Conservation (phyloP, 2,888 invertebrate genomes). For the Aphrophora alni region DNA sequence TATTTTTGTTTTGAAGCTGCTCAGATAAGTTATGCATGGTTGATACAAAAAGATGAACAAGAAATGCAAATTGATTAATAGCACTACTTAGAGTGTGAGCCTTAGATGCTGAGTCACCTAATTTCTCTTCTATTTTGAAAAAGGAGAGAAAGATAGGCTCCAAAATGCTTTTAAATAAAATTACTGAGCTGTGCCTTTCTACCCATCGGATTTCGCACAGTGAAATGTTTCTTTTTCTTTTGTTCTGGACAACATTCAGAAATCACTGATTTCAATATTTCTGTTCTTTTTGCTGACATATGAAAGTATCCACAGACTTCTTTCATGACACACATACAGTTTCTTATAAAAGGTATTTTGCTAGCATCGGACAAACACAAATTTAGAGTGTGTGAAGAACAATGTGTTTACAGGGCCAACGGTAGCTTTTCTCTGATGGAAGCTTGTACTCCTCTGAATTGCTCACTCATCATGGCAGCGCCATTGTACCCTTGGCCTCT, state of each 20-base stretch:
- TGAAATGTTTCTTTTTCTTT: neutral
- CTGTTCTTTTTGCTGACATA: neutral
- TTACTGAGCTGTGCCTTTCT: neutral
- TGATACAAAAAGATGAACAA: neutral
- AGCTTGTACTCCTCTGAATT: conserved; percentile 34
- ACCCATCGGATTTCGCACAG: neutral
- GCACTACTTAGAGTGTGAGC: neutral
- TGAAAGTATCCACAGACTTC: neutral
- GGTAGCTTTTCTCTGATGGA: conserved; percentile 59
- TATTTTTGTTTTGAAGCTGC: neutral
- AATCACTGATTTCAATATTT: too few relatives aligned
- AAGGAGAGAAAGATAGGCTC: neutral
- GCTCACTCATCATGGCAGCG: conserved; percentile 39
- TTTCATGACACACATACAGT: neutral
- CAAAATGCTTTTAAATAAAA: neutral
- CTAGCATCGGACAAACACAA: conserved; percentile 8
- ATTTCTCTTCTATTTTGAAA: neutral
- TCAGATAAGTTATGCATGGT: neutral
- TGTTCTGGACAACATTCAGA: neutral
- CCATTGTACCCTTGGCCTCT: conserved; percentile 42
- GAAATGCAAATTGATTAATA: neutral
- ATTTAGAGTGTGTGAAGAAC: neutral
- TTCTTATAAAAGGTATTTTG: neutral
- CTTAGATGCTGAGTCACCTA: neutral
- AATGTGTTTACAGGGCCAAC: too few relatives aligned